phyloP scores from a whole-genome alignment of 2,888 invertebrate species.

The Hymenopus coronatus region DNA sequence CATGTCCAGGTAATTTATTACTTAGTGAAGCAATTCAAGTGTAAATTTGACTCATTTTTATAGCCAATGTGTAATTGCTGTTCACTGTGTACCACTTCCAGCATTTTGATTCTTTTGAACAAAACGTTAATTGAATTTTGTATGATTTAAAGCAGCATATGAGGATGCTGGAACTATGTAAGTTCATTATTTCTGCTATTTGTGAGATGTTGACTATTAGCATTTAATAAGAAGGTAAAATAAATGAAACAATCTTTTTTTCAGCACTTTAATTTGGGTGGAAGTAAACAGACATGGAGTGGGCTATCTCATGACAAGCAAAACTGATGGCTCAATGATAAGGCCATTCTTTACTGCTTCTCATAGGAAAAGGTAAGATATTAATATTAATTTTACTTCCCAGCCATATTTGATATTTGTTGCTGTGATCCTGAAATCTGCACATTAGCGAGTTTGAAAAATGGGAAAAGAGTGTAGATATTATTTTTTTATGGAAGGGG shows the following conservation, averaged over 20 bases:
- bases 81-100: no score
- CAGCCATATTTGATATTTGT: no score
- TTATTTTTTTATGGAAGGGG: no score
- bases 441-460: no score
- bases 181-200: not conserved
- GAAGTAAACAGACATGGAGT: constrained; percentile 60
- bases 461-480: no score
- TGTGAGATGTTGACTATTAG: not conserved
- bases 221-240: not conserved
- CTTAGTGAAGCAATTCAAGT: no score
- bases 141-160: constrained; percentile 3
- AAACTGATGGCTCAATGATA: constrained; percentile 56
- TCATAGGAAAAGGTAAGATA: constrained; percentile 5
- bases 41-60: no score
- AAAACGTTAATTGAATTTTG: not conserved
- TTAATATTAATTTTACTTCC: not conserved
- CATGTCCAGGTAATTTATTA: no score
- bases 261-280: constrained; percentile 72
- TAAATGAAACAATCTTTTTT: constrained; percentile 35
- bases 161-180: not conserved
- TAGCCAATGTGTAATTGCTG: no score
- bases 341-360: constrained; percentile 55
- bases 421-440: no score
- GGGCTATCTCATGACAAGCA: constrained; percentile 62
- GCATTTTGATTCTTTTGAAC: no score